Evolutionary conservation across 2,888 invertebrate genomes (phyloP).

Genomic region (Idaea dimidiata): DNA sequence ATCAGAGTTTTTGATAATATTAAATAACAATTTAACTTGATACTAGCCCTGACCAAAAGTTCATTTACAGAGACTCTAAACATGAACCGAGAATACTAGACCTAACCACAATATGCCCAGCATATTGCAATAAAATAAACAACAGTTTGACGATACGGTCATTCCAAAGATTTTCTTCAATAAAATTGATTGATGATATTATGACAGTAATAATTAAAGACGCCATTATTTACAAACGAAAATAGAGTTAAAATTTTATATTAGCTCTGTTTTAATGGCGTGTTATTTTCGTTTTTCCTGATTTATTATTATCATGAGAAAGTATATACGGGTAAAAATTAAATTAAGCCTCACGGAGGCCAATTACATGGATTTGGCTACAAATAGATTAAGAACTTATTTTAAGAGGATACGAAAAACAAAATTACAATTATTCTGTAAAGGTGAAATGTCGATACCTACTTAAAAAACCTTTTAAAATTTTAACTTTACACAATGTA

Average conservation of each 20-base stretch:
- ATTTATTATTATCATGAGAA: not conserved
- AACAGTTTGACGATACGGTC: not conserved
- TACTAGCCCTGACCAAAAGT: too few species aligned
- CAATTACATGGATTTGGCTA: too few species aligned
- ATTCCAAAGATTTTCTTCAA: not conserved
- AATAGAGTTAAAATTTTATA: slow-evolving; percentile 2
- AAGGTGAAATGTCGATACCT: too few species aligned
- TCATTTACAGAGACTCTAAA: not conserved
- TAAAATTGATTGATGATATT: slow-evolving; percentile 5
- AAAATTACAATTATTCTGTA: too few species aligned
- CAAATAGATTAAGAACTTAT: too few species aligned
- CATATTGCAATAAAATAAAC: not conserved
- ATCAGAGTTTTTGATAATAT: too few species aligned
- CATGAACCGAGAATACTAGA: not conserved
- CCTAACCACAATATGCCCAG: not conserved
- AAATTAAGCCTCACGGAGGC: not conserved
- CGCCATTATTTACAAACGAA: not conserved
- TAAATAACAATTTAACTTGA: too few species aligned
- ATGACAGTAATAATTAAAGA: slow-evolving; percentile 3
- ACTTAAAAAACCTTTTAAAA: too few species aligned
- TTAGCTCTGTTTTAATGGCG: not conserved
- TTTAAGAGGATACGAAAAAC: too few species aligned
- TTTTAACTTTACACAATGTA: too few species aligned
- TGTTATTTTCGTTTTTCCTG: not conserved
- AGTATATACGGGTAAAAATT: not conserved